Evolutionary conservation across 2,797 vertebrate species (phyloP), one percentile per base, ranked within the genome.

Genomic region (Alauda arvensis): DNA sequence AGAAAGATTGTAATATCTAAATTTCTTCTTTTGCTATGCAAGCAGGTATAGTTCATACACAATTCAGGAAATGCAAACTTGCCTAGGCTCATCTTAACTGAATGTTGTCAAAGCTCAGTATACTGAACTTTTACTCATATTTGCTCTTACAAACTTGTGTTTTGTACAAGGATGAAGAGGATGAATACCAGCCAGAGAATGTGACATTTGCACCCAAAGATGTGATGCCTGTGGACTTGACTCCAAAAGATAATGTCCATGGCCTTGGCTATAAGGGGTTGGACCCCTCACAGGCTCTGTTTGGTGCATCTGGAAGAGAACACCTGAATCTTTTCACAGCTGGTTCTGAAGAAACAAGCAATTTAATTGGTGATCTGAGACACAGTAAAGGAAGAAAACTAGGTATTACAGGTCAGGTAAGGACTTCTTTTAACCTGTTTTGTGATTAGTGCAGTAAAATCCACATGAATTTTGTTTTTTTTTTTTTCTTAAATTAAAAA

Each of bases 191-290:
- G 72, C 99, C 98, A 20, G 98, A 98, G 82, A 97, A 99, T 17
- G 98, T 98, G 92, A 99, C 98, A 0, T 99, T 99, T 95, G 99
- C 99, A 8, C 99, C 99, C 0, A 99, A 98, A 93, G 99, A 99
- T 7, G 96, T 98, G 77, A 98, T 96, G 20, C 98, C 98, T 3
- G 96, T 99, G 37, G 98, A 99, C 93, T 97, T 99, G 91, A 98
- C 90, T 45, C 97, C 98, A 6, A 98, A 98, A 88, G 94, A 96
- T 13, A 98, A 98, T 16, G 94, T 98, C 3, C 98, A 98, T 34
- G 98, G 99, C 28, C 96, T 99, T 87, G 99, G 98, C 31, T 99
- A 99, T 88, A 95, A 97, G 24, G 98, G 99, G 8, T 96, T 99
- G 87, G 97, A 99, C 94, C 99, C 99, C 8, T 95, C 95, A 5